Evolutionary conservation across 2,113 vertebrate species (phyloP).

Genomic region (Tretioscincus oriximinensis): DNA sequence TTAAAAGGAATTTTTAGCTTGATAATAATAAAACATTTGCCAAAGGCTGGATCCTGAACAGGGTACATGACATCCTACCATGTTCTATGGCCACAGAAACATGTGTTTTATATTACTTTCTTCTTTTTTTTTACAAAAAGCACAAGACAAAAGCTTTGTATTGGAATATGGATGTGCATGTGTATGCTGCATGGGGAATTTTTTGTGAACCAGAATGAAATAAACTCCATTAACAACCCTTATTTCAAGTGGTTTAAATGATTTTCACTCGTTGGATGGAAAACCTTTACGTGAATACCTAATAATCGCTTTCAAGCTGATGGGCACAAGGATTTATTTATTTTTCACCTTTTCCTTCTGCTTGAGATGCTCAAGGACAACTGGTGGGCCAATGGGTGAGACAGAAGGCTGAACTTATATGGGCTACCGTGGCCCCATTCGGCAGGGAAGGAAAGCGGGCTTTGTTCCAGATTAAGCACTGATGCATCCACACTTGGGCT

Average conservation of each 20-base stretch:
- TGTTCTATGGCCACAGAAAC: not conserved
- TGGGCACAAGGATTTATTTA: too few species aligned
- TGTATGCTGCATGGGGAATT: constrained; percentile 52
- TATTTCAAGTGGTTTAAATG: not conserved
- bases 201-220: constrained; percentile 61
- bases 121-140: not conserved
- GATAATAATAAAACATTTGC: not conserved
- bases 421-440: too few species aligned
- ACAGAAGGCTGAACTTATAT: too few species aligned
- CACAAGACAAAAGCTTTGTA: not conserved
- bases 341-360: too few species aligned
- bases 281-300: too few species aligned
- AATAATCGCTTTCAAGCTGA: too few species aligned
- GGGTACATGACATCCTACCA: constrained; percentile 24
- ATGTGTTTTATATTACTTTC: constrained; percentile 12
- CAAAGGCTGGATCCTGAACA: constrained; percentile 22
- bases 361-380: too few species aligned
- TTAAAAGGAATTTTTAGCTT: not conserved
- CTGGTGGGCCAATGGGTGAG: too few species aligned
- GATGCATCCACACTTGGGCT: too few species aligned
- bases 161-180: constrained; percentile 58
- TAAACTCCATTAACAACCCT: constrained; percentile 59
- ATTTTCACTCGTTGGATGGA: not conserved
- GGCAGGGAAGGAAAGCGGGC: too few species aligned
- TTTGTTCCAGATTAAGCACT: too few species aligned